A percentile compares a stretch with the other conserved stretches of the same genome.
phyloP scores from a whole-genome alignment of 2,888 invertebrate species.

The Drosophila flavopinicola region DNA sequence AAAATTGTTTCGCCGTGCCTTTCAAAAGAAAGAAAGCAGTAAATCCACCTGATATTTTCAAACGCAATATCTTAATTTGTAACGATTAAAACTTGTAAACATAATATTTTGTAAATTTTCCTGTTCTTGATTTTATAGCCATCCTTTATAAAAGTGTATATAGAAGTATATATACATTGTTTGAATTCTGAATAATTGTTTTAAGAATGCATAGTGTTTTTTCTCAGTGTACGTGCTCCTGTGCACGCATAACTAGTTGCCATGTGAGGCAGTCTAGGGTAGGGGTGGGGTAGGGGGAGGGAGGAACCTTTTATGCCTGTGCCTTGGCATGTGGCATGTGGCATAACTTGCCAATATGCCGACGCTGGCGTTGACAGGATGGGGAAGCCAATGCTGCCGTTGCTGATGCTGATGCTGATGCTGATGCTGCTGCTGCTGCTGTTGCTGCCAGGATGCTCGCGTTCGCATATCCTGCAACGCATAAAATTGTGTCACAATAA shows the following conservation, averaged over 20 bases:
- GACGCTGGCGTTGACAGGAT: constrained; percentile 41
- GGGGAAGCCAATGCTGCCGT: constrained; percentile 54
- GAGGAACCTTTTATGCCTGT: constrained; percentile 26
- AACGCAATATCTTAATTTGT: too few relatives aligned
- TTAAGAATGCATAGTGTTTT: neutral
- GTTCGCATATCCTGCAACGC: constrained; percentile 63
- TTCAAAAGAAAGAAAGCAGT: too few relatives aligned
- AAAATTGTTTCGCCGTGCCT: too few relatives aligned
- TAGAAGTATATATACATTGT: too few relatives aligned
- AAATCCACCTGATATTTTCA: too few relatives aligned
- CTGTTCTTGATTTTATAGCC: too few relatives aligned
- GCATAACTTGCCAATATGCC: constrained; percentile 60
- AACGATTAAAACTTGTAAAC: too few relatives aligned
- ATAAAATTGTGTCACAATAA: constrained; percentile 83
- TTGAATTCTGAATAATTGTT: too few relatives aligned
- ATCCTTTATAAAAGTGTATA: too few relatives aligned
- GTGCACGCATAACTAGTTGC: constrained; percentile 53
- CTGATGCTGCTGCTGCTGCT: neutral
- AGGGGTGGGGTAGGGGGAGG: neutral
- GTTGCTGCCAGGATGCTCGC: constrained; percentile 34
- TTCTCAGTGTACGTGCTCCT: constrained; percentile 13
- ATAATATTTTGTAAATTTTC: too few relatives aligned
- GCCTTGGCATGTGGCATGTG: constrained; percentile 54
- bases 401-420: neutral
- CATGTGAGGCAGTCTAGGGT: constrained; percentile 4